phyloP scores from a whole-genome alignment of 2,113 vertebrate genomes.

The Rhinopomastus cyanomelas region DNA sequence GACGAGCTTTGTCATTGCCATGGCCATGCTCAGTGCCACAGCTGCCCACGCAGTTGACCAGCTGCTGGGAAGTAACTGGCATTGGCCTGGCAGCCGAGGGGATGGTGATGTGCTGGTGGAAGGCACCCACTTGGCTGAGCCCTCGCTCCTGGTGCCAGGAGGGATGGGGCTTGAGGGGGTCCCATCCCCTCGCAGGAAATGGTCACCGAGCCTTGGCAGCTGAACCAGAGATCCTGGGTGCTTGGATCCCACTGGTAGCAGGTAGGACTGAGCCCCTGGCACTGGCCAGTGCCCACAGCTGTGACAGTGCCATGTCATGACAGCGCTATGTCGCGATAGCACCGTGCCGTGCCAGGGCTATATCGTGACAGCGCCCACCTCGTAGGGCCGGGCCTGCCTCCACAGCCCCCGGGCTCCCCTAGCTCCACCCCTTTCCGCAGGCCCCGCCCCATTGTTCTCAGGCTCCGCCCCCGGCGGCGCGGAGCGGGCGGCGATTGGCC shows the following conservation, averaged over 20 bases:
- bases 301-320: not conserved
- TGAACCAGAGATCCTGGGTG: not conserved
- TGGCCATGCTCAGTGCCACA: fast-evolving
- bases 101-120: not conserved
- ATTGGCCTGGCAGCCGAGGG: fast-evolving
- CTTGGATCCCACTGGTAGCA: not conserved
- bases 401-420: not conserved
- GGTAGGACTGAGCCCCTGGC: not conserved
- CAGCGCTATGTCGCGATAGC: not conserved
- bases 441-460: not conserved
- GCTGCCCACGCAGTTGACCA: not conserved
- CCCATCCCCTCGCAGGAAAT: fast-evolving
- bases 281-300: not conserved
- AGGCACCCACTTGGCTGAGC: fast-evolving
- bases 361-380: not conserved
- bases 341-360: not conserved
- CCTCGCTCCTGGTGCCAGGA: not conserved
- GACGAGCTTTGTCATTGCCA: not conserved
- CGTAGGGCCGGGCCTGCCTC: not conserved
- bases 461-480: slow-evolving; percentile 6
- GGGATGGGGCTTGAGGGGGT: fast-evolving
- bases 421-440: not conserved
- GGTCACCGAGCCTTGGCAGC: fast-evolving
- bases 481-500: slow-evolving; percentile 65
- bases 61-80: fast-evolving